Evolutionary conservation across 2,113 vertebrate species (phyloP).

Genomic region (Alouatta palliata): DNA sequence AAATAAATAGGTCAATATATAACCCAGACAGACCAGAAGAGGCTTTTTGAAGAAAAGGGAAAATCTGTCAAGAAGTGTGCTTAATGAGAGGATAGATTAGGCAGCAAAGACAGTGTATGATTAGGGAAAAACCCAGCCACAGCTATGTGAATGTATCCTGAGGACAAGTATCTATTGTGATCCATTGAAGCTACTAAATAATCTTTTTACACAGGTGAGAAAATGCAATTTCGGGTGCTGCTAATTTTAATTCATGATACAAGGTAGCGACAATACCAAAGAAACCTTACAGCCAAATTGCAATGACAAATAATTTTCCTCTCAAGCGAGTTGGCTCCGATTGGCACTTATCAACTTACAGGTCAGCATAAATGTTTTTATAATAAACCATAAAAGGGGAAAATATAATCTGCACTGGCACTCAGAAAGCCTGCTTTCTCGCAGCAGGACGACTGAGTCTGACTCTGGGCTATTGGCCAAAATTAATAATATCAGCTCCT

Average conservation of each 20-base stretch:
- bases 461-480: neutral
- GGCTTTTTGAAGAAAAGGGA: conserved; percentile 44
- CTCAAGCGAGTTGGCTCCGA: conserved; percentile 51
- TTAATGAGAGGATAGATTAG: conserved; percentile 32
- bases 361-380: conserved; percentile 46
- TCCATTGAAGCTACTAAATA: neutral
- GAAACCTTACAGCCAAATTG: conserved; percentile 20
- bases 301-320: conserved; percentile 62
- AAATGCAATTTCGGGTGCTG: conserved; percentile 23
- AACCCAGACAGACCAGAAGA: conserved; percentile 59
- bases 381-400: conserved; percentile 48
- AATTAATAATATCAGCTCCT: neutral
- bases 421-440: conserved; percentile 48
- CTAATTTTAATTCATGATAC: conserved; percentile 42
- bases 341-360: conserved; percentile 55
- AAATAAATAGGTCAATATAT: conserved; percentile 68
- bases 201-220: conserved; percentile 19
- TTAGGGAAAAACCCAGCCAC: conserved; percentile 8
- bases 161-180: neutral
- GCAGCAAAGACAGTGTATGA: neutral
- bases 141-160: neutral
- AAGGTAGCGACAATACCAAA: conserved; percentile 16
- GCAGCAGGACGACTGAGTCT: neutral
- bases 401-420: conserved; percentile 31
- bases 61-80: conserved; percentile 25